A percentile compares a stretch with the other conserved stretches of the same genome.
Conservation (phyloP, 2,797 vertebrate species). For the Acipenser oxyrinchus region DNA sequence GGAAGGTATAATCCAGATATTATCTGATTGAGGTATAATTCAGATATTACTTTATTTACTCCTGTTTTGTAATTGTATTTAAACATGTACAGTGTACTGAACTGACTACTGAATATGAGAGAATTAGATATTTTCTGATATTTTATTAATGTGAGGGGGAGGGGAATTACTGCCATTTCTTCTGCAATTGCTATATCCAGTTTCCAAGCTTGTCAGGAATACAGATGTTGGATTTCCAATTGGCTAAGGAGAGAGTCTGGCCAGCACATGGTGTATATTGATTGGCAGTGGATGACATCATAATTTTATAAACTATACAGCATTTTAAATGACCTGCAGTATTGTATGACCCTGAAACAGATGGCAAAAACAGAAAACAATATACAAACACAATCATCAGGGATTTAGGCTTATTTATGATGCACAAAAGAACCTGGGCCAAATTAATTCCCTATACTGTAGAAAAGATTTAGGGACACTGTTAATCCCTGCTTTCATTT, state of each 20-base stretch:
- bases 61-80: too few species aligned
- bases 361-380: neutral
- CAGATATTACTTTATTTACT: neutral
- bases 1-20: constrained; percentile 67
- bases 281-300: neutral
- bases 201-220: neutral
- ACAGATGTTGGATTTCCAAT: neutral
- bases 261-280: neutral
- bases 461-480: neutral
- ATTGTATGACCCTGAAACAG: neutral
- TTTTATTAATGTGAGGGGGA: too few species aligned
- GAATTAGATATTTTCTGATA: too few species aligned
- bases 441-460: neutral
- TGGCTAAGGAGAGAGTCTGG: neutral
- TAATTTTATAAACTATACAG: neutral
- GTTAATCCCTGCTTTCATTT: neutral
- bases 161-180: too few species aligned
- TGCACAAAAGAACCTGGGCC: neutral
- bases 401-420: neutral
- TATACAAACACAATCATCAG: neutral
- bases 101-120: too few species aligned
- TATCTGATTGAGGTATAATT: neutral
- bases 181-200: neutral
- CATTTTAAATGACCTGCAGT: neutral
- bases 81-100: too few species aligned